phyloP scores from a whole-genome alignment of 2,888 invertebrate genomes.

The Lamellibrachia columna region DNA sequence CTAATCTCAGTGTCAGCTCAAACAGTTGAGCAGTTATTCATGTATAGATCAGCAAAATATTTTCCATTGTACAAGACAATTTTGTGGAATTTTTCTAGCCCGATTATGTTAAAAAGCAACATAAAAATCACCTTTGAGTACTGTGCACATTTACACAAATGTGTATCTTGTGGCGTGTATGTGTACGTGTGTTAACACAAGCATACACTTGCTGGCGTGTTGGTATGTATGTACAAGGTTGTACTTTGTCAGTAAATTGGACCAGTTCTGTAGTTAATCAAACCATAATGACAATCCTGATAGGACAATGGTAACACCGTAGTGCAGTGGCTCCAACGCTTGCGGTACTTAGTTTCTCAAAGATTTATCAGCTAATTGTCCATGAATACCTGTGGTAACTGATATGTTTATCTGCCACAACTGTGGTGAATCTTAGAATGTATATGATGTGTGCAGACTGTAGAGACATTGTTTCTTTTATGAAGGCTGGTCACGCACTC shows the following conservation, averaged over 20 bases:
- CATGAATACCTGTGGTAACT: not conserved
- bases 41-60: not conserved
- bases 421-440: not conserved
- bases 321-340: not conserved
- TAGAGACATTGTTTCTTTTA: not conserved
- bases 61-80: not conserved
- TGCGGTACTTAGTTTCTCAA: not conserved
- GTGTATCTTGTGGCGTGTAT: not conserved
- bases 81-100: not conserved
- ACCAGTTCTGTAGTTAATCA: not conserved
- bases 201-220: not conserved
- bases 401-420: not conserved
- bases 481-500: not conserved
- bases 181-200: not conserved
- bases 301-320: not conserved
- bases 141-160: not conserved
- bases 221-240: not conserved
- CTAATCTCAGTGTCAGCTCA: too few relatives aligned
- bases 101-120: not conserved
- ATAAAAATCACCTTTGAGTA: not conserved
- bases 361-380: not conserved
- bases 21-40: not conserved
- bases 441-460: not conserved
- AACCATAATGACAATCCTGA: not conserved
- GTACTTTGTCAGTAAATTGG: not conserved